A percentile compares a stretch with the other conserved stretches of the same genome.
These are phyloP conservation scores for Lamprotornis superbus DNA, from an alignment of 2,113 vertebrate genomes.

Conservation along the genomic window DNA sequence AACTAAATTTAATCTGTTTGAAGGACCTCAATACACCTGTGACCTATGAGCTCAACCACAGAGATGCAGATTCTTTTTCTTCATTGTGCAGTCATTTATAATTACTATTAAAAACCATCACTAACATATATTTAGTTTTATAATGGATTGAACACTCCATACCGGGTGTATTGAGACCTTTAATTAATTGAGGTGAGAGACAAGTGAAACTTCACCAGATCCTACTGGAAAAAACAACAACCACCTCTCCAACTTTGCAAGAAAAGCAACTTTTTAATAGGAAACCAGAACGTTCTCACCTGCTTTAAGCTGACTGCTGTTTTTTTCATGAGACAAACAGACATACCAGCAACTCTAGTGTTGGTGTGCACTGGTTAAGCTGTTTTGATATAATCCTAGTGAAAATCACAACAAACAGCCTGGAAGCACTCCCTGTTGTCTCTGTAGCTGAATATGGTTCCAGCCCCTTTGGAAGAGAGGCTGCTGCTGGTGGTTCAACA, in stretches of 20 bases:
- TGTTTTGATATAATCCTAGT: background rate
- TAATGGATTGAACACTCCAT: background rate
- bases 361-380: background rate
- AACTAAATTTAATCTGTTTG: background rate
- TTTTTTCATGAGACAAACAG: background rate
- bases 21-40: background rate
- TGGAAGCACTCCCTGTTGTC: background rate
- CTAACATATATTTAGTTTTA: background rate
- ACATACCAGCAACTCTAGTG: background rate
- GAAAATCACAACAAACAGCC: background rate
- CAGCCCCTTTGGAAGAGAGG: background rate
- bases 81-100: background rate
- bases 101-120: background rate
- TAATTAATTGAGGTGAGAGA: background rate
- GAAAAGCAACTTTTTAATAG: background rate
- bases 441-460: background rate
- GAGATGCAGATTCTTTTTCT: fast-evolving
- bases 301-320: background rate
- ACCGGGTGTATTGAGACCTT: background rate
- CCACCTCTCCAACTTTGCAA: background rate
- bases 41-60: background rate
- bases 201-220: background rate
- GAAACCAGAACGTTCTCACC: background rate
- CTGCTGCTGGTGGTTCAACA: background rate
- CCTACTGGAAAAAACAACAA: background rate